phyloP scores from a whole-genome alignment of 1,140 invertebrate genomes.

The Lineus longissimus region DNA sequence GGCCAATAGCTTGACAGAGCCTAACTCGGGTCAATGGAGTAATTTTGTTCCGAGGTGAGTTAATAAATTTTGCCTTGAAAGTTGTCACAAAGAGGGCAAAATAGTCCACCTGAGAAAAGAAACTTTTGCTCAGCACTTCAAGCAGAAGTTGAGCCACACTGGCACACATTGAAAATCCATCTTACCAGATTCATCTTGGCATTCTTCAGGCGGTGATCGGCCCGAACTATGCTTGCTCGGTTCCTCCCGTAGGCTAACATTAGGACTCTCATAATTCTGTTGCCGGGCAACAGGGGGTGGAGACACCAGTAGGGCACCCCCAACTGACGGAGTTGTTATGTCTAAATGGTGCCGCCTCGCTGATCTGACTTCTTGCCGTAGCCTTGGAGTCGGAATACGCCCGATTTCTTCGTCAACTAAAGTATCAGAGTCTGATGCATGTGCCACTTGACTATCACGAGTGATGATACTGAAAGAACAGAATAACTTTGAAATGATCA shows the following conservation, averaged over 20 bases:
- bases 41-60: no score
- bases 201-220: no score
- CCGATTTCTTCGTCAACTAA: slow-evolving; percentile 23
- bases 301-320: slow-evolving; percentile 40
- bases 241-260: not conserved
- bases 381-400: slow-evolving; percentile 37
- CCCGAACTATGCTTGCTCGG: not conserved
- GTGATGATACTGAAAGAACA: not conserved
- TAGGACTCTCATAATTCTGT: not conserved
- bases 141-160: no score
- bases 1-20: no score
- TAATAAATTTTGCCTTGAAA: no score
- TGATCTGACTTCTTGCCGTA: slow-evolving; percentile 11
- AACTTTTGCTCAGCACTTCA: no score
- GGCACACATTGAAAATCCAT: not conserved
- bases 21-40: no score
- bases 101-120: no score
- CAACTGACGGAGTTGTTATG: slow-evolving; percentile 39
- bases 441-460: not conserved
- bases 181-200: not conserved
- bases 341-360: slow-evolving; percentile 38
- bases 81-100: no score
- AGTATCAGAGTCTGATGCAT: not conserved
- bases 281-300: slow-evolving; percentile 16
- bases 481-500: no score